Percentiles rank a stretch among this genome's conserved stretches.
These are phyloP conservation scores for Todiramphus chloris DNA, from an alignment of 2,113 vertebrate species.

Conservation along the genomic window DNA sequence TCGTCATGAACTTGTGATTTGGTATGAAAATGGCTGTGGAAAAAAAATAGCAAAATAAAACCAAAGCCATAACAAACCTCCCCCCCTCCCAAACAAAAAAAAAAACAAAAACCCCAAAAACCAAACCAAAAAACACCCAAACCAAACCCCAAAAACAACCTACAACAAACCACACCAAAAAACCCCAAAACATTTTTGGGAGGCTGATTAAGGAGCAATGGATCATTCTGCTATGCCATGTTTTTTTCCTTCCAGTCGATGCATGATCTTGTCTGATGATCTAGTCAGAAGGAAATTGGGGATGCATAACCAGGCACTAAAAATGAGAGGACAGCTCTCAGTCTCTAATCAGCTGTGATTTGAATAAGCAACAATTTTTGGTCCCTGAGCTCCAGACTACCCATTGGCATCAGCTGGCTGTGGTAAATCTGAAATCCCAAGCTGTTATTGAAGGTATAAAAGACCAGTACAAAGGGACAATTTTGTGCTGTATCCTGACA, in stretches of 20 bases:
- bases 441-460: not conserved
- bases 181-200: not conserved
- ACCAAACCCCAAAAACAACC: not conserved
- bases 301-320: not conserved
- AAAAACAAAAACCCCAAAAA: not conserved
- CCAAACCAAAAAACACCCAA: not conserved
- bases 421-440: not conserved
- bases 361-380: not conserved
- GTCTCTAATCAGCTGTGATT: not conserved
- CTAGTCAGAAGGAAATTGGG: not conserved
- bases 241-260: not conserved
- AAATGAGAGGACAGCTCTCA: not conserved
- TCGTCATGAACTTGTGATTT: slow-evolving; percentile 49
- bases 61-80: not conserved
- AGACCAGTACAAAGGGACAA: not conserved
- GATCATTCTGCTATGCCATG: not conserved
- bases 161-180: not conserved
- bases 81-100: too few species aligned
- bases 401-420: not conserved
- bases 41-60: not conserved
- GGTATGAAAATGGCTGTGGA: not conserved
- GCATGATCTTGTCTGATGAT: not conserved
- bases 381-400: not conserved
- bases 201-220: not conserved
- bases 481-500: not conserved